These are phyloP conservation scores for Leptogaster cylindrica DNA, from an alignment of 2,888 invertebrate species.

Conservation along the genomic window DNA sequence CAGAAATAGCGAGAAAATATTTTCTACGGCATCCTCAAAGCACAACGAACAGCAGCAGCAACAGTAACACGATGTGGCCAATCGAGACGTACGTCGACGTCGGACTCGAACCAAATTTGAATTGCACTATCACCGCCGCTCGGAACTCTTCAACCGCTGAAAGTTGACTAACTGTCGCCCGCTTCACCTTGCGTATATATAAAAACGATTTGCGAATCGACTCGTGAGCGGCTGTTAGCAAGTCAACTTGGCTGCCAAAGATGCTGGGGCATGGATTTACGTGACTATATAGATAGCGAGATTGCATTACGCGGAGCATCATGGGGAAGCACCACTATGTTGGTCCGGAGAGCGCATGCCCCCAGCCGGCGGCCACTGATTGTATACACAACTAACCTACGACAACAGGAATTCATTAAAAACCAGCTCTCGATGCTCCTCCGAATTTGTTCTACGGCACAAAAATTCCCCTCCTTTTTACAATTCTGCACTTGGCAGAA, in stretches of 20 bases:
- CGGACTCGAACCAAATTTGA: neutral
- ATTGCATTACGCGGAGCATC: neutral
- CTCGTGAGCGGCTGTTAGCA: neutral
- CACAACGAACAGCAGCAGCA: neutral
- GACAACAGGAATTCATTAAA: slow-evolving; percentile 8
- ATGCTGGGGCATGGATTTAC: slow-evolving; percentile 5
- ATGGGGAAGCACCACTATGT: slow-evolving; percentile 1
- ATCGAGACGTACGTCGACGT: too few species aligned
- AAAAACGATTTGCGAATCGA: neutral
- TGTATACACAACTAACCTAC: slow-evolving; percentile 30
- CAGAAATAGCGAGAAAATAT: neutral
- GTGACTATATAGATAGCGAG: neutral
- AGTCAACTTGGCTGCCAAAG: slow-evolving; percentile 7
- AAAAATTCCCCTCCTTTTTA: too few species aligned
- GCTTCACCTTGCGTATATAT: slow-evolving; percentile 17
- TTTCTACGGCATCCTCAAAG: neutral
- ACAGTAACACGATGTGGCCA: too few species aligned
- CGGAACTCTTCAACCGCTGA: slow-evolving; percentile 12
- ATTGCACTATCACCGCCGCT: neutral
- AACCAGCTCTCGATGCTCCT: too few species aligned
- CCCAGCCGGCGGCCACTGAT: neutral
- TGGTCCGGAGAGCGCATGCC: neutral
- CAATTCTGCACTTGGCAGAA: too few species aligned
- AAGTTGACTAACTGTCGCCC: slow-evolving; percentile 32
- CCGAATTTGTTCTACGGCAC: too few species aligned